These are phyloP conservation scores for Coregonus suidteri DNA, from an alignment of 2,797 vertebrate genomes.

Conservation along the genomic window DNA sequence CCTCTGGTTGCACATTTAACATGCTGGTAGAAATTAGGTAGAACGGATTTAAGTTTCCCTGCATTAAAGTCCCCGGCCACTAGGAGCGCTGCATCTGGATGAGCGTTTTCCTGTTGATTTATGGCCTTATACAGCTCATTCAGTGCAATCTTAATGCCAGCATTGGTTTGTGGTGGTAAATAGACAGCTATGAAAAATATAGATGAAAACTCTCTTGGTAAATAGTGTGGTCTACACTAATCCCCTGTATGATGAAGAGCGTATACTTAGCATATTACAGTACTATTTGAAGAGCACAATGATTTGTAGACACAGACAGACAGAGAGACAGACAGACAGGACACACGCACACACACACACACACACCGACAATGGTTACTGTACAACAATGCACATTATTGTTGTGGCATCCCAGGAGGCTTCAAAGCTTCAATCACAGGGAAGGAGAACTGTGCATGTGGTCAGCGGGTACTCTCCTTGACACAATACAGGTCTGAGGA, in stretches of 20 bases:
- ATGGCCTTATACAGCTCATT: too few species aligned
- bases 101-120: too few species aligned
- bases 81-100: too few species aligned
- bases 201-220: too few species aligned
- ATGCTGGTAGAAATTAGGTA: too few species aligned
- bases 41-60: too few species aligned
- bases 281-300: constrained; percentile 24
- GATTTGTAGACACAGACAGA: neutral
- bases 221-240: too few species aligned
- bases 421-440: constrained; percentile 49
- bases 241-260: neutral
- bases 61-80: too few species aligned
- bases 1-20: too few species aligned
- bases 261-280: constrained; percentile 52
- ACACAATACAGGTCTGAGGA: constrained; percentile 68
- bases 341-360: neutral
- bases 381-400: constrained; percentile 70
- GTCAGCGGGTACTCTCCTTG: constrained; percentile 43
- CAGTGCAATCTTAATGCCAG: too few species aligned
- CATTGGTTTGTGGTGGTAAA: too few species aligned
- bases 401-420: constrained; percentile 54
- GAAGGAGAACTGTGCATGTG: constrained; percentile 63
- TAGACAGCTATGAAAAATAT: too few species aligned
- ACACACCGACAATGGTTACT: constrained; percentile 39
- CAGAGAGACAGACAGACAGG: neutral